phyloP scores from a whole-genome alignment of 2,113 vertebrate genomes.

The Hemibagrus wyckioides region DNA sequence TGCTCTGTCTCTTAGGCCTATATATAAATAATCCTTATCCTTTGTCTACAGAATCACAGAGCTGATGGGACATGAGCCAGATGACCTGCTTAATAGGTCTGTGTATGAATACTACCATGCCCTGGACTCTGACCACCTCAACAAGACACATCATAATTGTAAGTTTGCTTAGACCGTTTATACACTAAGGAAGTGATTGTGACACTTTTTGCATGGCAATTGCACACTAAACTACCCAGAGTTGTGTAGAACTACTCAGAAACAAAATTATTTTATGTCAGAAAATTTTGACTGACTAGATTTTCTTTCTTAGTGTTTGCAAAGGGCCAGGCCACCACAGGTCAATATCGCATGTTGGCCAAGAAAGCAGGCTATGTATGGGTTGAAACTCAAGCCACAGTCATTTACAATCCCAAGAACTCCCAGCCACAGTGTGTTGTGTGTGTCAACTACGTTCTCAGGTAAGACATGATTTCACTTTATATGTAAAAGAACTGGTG shows the following conservation, averaged over 20 bases:
- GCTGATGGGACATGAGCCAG: slow-evolving; percentile 94
- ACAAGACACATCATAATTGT: slow-evolving; percentile 96
- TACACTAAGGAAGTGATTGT: neutral
- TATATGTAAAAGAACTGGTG: neutral
- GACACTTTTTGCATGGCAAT: neutral
- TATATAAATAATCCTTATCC: neutral
- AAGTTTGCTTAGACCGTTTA: slow-evolving; percentile 63
- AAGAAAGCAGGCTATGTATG: slow-evolving; percentile 96
- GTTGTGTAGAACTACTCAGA: neutral
- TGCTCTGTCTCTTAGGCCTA: neutral
- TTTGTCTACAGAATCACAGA: slow-evolving; percentile 87
- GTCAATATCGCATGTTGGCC: slow-evolving; percentile 97
- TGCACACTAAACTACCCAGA: neutral
- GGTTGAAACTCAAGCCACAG: slow-evolving; percentile 98
- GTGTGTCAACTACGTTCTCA: slow-evolving; percentile 97
- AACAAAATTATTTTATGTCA: neutral
- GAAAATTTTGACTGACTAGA: neutral
- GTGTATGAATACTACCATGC: slow-evolving; percentile 98
- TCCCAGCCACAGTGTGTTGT: slow-evolving; percentile 98
- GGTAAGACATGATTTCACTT: slow-evolving; percentile 71
- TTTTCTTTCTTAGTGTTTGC: slow-evolving; percentile 84
- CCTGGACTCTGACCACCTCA: slow-evolving; percentile 95
- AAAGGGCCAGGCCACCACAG: slow-evolving; percentile 95
- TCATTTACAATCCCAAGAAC: slow-evolving; percentile 99
- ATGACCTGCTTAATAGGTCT: slow-evolving; percentile 91